Evolutionary conservation across 2,113 vertebrate genomes (phyloP).

Genomic region (Oenanthe oenanthe): DNA sequence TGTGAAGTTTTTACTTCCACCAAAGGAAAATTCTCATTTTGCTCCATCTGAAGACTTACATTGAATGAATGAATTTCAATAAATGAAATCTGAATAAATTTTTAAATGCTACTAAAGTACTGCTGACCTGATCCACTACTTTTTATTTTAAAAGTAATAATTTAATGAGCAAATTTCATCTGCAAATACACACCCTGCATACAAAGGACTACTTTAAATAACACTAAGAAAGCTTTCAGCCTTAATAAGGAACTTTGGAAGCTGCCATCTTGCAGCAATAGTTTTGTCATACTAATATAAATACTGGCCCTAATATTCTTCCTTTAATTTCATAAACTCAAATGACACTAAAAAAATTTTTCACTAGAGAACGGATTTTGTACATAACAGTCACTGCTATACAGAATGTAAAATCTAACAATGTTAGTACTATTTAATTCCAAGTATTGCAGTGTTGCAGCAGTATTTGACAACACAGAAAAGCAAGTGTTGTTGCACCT

Average conservation of each 20-base stretch:
- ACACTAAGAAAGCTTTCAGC: background rate
- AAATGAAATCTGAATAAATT: background rate
- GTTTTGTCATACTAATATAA: background rate
- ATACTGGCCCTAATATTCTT: background rate
- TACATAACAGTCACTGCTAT: background rate
- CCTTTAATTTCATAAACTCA: background rate
- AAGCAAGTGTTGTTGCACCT: background rate
- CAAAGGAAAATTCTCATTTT: background rate
- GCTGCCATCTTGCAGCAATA: background rate
- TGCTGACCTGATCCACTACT: background rate
- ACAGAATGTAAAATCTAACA: background rate
- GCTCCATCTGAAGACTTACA: background rate
- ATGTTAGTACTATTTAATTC: background rate
- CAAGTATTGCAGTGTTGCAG: background rate
- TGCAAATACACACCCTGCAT: background rate
- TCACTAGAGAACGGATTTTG: background rate
- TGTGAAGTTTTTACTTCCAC: background rate
- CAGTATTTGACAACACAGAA: background rate
- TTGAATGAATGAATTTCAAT: background rate
- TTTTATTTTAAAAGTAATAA: background rate
- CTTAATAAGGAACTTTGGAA: background rate
- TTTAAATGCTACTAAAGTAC: background rate
- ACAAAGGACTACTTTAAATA: background rate
- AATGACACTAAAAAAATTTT: background rate
- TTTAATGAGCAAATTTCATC: background rate